Conservation (phyloP, 2,888 invertebrate species). For the Campaea margaritaria region DNA sequence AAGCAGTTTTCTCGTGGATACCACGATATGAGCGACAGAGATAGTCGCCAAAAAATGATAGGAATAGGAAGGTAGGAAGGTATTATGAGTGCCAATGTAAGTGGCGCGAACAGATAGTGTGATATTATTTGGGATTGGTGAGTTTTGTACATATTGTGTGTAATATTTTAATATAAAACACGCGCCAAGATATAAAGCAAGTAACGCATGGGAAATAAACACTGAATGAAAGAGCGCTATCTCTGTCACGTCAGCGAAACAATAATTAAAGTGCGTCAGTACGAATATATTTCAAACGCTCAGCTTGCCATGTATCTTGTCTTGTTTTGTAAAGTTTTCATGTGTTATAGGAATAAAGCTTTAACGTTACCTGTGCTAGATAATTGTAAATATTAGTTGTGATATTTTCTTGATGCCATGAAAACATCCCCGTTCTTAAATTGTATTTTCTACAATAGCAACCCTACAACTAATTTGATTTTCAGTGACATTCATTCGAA, state of each 20-base stretch:
- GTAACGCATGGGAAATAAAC: neutral
- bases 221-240: neutral
- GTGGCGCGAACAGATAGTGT: too few relatives aligned
- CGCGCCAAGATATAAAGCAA: constrained; percentile 7
- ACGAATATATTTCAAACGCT: too few relatives aligned
- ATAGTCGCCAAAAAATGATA: too few relatives aligned
- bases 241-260: neutral
- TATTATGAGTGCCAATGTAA: too few relatives aligned
- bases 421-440: constrained; percentile 45
- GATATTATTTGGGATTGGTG: constrained; percentile 40
- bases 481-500: constrained; percentile 26
- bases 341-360: constrained; percentile 59
- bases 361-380: constrained; percentile 68
- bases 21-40: too few relatives aligned
- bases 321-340: constrained; percentile 27
- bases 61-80: too few relatives aligned
- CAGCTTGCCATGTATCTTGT: constrained; percentile 8
- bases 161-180: constrained; percentile 17
- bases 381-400: constrained; percentile 73
- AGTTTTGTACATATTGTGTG: constrained; percentile 42
- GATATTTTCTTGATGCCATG: constrained; percentile 77
- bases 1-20: too few relatives aligned
- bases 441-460: constrained; percentile 34
- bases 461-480: constrained; percentile 8
- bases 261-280: too few relatives aligned